Base-by-base conservation (phyloP, 2,888 invertebrate species). In the Eupithecia inturbata region DNA sequence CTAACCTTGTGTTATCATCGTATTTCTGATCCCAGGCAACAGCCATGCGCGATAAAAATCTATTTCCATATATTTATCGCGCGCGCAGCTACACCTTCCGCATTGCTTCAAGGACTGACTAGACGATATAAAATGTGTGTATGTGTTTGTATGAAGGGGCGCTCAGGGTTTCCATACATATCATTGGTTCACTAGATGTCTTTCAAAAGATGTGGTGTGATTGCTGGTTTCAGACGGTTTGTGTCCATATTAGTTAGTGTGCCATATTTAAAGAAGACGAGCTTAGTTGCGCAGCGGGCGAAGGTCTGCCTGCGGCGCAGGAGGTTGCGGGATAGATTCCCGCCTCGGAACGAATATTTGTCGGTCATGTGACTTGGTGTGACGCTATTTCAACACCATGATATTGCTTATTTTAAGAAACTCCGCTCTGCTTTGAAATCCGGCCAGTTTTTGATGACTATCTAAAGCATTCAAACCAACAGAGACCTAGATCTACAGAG, bases 21-120 rank as follows among this genome's bases (percentile, higher is more conserved):
- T 53, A 14, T n/a, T 71, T 71, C 60, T 67, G 16, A 67, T 57
- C 70, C 45, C 39, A 41, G 57, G 67, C 64, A 69, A 39, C 31
- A 36, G 41, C 49, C 19, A 60, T 41, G 31, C 60, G 53, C 68
- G 74, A 74, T 78, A 72, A 74, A 67, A 63, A 73, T 72, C 64
- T 74, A 78, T 76, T 78, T 77, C 39, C 71, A 57, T 73, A 57
- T 73, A 70, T 66, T 62, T 69, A 69, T 31, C 70, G 28, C 68
- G 9, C 72, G 70, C 72, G 71, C 7, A n/a, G 28, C 19, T 5
- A 39, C 39, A 49, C 36, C 53, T 71, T 71, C 71, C 71, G 45
- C 71, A 53, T 71, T 64, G 64, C 33, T 62, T 39, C 63, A 70
- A 64, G 36, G 64, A 36, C 71, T 57, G 39, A 57, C 36, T 39